A percentile compares a stretch with the other conserved stretches of the same genome.
Evolutionary conservation across 2,797 vertebrate species (phyloP).

Genomic region (Poecilia wingei): DNA sequence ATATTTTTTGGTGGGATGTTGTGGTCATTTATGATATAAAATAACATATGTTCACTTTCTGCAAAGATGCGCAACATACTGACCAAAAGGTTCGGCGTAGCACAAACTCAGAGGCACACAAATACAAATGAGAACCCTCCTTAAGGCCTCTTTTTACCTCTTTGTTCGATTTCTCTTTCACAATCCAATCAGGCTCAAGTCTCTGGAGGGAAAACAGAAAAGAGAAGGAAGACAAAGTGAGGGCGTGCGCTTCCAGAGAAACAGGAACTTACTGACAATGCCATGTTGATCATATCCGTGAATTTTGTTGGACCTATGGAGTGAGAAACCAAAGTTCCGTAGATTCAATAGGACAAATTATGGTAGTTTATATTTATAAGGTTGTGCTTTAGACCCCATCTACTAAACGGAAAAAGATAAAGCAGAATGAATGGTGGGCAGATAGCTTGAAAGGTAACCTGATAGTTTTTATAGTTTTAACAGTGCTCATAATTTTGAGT

Average conservation of each 20-base stretch:
- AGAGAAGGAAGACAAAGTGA: slow-evolving; percentile 46
- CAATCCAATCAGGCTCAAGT: slow-evolving; percentile 75
- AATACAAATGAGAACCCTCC: slow-evolving; percentile 50
- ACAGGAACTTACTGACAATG: slow-evolving; percentile 54
- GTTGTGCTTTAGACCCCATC: slow-evolving; percentile 26
- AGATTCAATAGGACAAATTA: slow-evolving; percentile 31
- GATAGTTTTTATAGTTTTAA: neutral
- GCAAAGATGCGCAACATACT: slow-evolving; percentile 38
- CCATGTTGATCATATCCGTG: slow-evolving; percentile 26
- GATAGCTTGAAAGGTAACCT: slow-evolving; percentile 9
- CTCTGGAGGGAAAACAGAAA: slow-evolving; percentile 61
- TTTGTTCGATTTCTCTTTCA: slow-evolving; percentile 76
- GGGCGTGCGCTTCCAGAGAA: slow-evolving; percentile 49
- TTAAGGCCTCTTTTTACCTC: slow-evolving; percentile 76
- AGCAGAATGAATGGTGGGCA: slow-evolving; percentile 1
- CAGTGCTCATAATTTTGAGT: neutral
- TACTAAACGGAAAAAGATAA: slow-evolving; percentile 38
- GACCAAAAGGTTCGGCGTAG: slow-evolving; percentile 32
- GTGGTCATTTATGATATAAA: slow-evolving; percentile 21
- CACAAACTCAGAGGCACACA: slow-evolving; percentile 26
- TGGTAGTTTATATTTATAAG: slow-evolving; percentile 21
- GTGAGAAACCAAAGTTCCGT: slow-evolving; percentile 28
- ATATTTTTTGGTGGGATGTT: slow-evolving; percentile 24
- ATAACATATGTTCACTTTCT: slow-evolving; percentile 24
- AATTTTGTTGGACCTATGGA: slow-evolving; percentile 22